phyloP scores from a whole-genome alignment of 2,888 invertebrate species.

The Pecten maximus region DNA sequence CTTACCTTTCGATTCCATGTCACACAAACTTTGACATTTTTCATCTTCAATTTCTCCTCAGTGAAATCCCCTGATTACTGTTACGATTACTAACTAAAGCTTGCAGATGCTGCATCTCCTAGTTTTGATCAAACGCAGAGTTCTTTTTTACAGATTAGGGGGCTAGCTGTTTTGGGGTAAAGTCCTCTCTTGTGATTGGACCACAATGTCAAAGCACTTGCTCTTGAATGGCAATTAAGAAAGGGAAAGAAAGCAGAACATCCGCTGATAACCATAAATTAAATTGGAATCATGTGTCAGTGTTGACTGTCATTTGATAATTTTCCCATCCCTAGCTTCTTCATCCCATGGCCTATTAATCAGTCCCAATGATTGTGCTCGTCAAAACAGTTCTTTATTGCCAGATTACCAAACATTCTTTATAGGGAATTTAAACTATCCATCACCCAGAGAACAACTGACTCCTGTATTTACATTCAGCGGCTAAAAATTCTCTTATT shows the following conservation, averaged over 20 bases:
- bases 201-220: constrained; percentile 1
- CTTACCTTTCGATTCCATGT: background rate
- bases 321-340: background rate
- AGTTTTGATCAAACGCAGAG: constrained; percentile 1
- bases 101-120: background rate
- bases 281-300: constrained; percentile 28
- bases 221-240: constrained; percentile 20
- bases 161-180: constrained; percentile 6
- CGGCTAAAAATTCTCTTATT: background rate
- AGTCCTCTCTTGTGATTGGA: background rate
- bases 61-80: background rate
- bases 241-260: constrained; percentile 13
- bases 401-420: background rate
- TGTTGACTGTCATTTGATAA: constrained; percentile 12
- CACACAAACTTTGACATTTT: background rate
- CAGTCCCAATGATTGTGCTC: background rate
- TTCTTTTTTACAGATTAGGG: background rate
- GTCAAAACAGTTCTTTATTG: background rate
- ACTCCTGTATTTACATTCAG: background rate
- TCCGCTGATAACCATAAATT: constrained; percentile 26
- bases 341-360: background rate
- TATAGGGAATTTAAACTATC: background rate
- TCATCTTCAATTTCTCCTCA: background rate
- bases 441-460: background rate
- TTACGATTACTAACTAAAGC: background rate